Percentiles rank a stretch among this genome's conserved stretches.
phyloP scores from a whole-genome alignment of 2,113 vertebrate species.

The Epinephelus fuscoguttatus region DNA sequence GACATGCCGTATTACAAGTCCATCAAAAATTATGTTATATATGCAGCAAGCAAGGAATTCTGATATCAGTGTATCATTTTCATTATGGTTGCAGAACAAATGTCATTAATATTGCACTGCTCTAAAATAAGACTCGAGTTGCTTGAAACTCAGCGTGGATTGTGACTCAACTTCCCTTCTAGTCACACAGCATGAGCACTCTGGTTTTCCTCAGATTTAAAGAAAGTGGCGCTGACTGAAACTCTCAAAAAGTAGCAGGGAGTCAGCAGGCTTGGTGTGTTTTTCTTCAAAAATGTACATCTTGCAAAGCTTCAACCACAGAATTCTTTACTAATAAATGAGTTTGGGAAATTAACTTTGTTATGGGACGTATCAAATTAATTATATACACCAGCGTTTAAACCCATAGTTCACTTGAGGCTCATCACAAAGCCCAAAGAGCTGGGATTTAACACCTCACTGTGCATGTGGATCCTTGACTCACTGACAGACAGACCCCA shows the following conservation, averaged over 20 bases:
- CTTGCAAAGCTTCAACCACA: not conserved
- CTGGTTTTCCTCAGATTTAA: constrained; percentile 29
- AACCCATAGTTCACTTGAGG: too few relatives aligned
- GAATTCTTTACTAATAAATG: constrained; percentile 13
- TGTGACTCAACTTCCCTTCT: constrained; percentile 24
- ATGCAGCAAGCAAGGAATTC: constrained; percentile 28
- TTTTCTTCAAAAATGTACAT: constrained; percentile 7
- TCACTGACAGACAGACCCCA: too few relatives aligned
- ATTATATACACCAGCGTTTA: not conserved
- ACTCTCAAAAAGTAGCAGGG: not conserved
- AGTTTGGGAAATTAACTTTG: not conserved
- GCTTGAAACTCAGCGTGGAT: constrained; percentile 30
- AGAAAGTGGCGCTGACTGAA: not conserved
- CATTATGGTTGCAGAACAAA: constrained; percentile 18
- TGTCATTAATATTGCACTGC: constrained; percentile 46
- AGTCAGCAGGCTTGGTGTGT: not conserved
- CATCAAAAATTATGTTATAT: constrained; percentile 11
- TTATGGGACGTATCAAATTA: not conserved
- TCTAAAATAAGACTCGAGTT: constrained; percentile 23
- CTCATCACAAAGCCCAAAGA: too few relatives aligned
- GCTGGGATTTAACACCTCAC: too few relatives aligned
- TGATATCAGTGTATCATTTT: constrained; percentile 26
- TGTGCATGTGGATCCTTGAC: too few relatives aligned
- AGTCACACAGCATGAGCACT: constrained; percentile 25
- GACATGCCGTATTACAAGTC: not conserved